phyloP scores from a whole-genome alignment of 2,113 vertebrate genomes.

The human (Homo sapiens) region DNA sequence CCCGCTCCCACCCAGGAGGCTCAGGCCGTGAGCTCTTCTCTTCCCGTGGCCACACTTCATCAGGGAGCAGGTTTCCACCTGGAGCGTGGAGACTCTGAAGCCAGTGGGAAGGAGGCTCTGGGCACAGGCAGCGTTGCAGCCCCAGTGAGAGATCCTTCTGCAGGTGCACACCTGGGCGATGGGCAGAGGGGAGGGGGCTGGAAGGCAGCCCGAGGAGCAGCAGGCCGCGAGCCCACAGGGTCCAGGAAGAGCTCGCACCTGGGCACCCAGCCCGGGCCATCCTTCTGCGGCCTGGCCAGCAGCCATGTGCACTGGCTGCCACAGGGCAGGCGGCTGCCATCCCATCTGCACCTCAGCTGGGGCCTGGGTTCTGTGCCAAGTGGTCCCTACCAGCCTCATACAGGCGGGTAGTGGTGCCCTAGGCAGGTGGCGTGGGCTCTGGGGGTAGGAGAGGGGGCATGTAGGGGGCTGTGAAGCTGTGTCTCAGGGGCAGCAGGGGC shows the following conservation, averaged over 20 bases:
- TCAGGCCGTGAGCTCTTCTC: fast-evolving
- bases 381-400: neutral
- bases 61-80: neutral
- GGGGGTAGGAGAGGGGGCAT: fast-evolving
- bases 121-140: fast-evolving
- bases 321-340: neutral
- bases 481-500: too few species aligned
- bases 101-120: neutral
- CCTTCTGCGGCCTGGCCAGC: neutral
- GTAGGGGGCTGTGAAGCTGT: neutral
- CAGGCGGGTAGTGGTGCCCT: neutral
- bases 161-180: fast-evolving
- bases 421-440: neutral
- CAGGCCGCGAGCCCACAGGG: fast-evolving
- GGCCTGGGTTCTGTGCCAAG: constrained; percentile 21
- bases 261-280: fast-evolving
- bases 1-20: neutral
- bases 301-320: neutral
- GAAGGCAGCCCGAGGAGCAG: neutral
- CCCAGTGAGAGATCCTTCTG: neutral
- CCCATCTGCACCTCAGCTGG: neutral
- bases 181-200: fast-evolving
- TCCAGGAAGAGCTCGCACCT: neutral
- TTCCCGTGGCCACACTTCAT: fast-evolving
- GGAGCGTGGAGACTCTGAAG: fast-evolving